Evolutionary conservation across 1,140 invertebrate genomes (phyloP), one percentile per base, ranked within the genome.

Genomic region (Tyrophagus putrescentiae): DNA sequence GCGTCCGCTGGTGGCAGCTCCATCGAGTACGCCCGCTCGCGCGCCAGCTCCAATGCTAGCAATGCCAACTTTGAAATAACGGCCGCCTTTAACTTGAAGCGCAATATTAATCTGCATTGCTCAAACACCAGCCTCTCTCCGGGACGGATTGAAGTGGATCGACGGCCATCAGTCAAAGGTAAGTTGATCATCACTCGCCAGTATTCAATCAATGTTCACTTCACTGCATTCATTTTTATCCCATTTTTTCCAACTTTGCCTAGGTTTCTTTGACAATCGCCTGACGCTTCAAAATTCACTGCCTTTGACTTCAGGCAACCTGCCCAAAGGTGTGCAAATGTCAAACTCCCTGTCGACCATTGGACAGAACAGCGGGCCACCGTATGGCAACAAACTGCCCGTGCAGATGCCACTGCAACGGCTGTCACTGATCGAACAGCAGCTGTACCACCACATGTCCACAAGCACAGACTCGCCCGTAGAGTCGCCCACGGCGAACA

Each of bases 11-110:
- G 28, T 3, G 34, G 13, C 1, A 63, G 41, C 28, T 60, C 64
- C 2, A 53, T 36, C 23, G 63, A 50, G n/a, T 54, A 11, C 25
- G 56, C 59, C 21, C 18, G 63, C 21, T 65, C 61, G 11, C 50
- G 63, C 16, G 53, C 62, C 11, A 62, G 54, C 29, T 66, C 76
- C 1, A 73, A 72, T n/a, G 75, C 74, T n/a, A 69, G 67, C 45
- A 69, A 72, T 16, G 48, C 45, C n/a, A 45, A 42, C n/a, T 42
- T 59, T 13, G 39, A 42, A 9, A 39, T 41, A 52, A 69, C 74
- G 23, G 53, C 59, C 13, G 33, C 58, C 4, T 42, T 67, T 16
- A 23, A 62, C n/a, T 13, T 28, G 0, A 45, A 62, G 32, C 48
- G 62, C 13, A 61, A 62, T 33, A 59, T 64, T 2, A 62, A 60